Evolutionary conservation across 2,888 invertebrate species (phyloP).

Genomic region (Euspilapteryx auroguttella): DNA sequence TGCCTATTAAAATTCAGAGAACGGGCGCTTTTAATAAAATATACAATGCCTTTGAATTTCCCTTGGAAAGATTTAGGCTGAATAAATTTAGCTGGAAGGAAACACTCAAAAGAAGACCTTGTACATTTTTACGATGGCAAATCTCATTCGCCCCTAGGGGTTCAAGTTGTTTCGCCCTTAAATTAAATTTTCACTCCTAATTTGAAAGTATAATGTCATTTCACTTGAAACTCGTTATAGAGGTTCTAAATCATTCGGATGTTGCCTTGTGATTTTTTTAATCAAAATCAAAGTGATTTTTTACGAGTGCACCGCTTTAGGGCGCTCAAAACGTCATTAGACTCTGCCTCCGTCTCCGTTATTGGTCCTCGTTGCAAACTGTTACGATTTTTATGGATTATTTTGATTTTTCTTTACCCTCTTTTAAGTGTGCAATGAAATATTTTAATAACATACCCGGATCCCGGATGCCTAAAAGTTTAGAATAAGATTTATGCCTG

Average conservation of each 20-base stretch:
- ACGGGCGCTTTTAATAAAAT: slow-evolving; percentile 54
- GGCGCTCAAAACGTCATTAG: slow-evolving; percentile 56
- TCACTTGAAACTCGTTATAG: slow-evolving; percentile 61
- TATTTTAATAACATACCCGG: too few relatives aligned
- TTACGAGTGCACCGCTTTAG: slow-evolving; percentile 43
- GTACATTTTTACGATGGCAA: slow-evolving; percentile 54
- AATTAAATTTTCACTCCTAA: slow-evolving; percentile 64
- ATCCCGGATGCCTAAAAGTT: too few relatives aligned
- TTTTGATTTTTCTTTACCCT: slow-evolving; percentile 35
- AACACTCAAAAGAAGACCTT: slow-evolving; percentile 55
- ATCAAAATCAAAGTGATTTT: slow-evolving; percentile 61
- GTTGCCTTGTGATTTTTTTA: slow-evolving; percentile 52
- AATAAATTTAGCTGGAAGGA: slow-evolving; percentile 54
- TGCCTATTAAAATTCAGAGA: slow-evolving; percentile 53
- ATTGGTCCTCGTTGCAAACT: slow-evolving; percentile 54
- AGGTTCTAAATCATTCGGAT: slow-evolving; percentile 62
- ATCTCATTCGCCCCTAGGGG: slow-evolving; percentile 51
- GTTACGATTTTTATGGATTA: slow-evolving; percentile 41
- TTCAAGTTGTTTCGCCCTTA: slow-evolving; percentile 58
- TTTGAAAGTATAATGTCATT: slow-evolving; percentile 65
- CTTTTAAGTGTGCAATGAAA: slow-evolving; percentile 10
- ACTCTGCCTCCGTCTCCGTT: slow-evolving; percentile 51
- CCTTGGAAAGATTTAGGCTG: slow-evolving; percentile 51
- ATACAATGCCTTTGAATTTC: slow-evolving; percentile 55
- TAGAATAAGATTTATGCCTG: too few relatives aligned